Conservation (phyloP, 2,888 invertebrate genomes). For the Drosophila cognata region DNA sequence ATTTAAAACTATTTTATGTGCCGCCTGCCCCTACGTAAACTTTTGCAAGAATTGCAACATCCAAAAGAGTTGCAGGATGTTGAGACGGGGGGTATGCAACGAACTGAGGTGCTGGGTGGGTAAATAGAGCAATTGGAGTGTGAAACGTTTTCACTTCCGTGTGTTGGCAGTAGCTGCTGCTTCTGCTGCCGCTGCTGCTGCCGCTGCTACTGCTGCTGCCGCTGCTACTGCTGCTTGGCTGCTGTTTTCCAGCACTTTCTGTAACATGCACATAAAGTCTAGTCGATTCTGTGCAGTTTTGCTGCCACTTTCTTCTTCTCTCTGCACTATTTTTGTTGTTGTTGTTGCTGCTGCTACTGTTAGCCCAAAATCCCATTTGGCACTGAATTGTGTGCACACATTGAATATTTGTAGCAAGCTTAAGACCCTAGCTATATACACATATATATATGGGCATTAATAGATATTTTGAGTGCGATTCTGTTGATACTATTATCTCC, state of each 20-base stretch:
- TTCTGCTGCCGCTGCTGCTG: constrained; percentile 25
- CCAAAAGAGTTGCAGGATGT: neutral
- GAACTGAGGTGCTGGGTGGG: constrained; percentile 10
- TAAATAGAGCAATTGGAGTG: constrained; percentile 73
- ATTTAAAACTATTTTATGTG: constrained; percentile 79
- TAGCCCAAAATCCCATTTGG: constrained; percentile 75
- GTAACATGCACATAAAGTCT: constrained; percentile 73
- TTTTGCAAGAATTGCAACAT: constrained; percentile 58
- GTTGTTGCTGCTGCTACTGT: constrained; percentile 32
- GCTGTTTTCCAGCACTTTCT: constrained; percentile 63
- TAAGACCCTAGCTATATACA: constrained; percentile 56
- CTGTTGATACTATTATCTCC: constrained; percentile 23
- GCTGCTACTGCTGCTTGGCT: constrained; percentile 43
- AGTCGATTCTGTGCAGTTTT: constrained; percentile 63
- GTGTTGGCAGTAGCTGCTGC: constrained; percentile 49
- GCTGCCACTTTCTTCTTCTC: constrained; percentile 16
- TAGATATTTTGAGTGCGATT: constrained; percentile 62
- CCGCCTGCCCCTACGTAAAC: constrained; percentile 68
- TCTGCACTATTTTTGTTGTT: constrained; percentile 23
- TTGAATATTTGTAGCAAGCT: constrained; percentile 74
- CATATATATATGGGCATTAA: constrained; percentile 61
- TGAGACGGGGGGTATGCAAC: neutral
- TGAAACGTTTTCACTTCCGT: constrained; percentile 81
- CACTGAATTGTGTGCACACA: constrained; percentile 77
- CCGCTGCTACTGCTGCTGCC: constrained; percentile 30